Percentiles rank a stretch among this genome's conserved stretches.
These are phyloP conservation scores for Teinopalpus imperialis DNA, from an alignment of 2,888 invertebrate genomes.

Conservation along the genomic window DNA sequence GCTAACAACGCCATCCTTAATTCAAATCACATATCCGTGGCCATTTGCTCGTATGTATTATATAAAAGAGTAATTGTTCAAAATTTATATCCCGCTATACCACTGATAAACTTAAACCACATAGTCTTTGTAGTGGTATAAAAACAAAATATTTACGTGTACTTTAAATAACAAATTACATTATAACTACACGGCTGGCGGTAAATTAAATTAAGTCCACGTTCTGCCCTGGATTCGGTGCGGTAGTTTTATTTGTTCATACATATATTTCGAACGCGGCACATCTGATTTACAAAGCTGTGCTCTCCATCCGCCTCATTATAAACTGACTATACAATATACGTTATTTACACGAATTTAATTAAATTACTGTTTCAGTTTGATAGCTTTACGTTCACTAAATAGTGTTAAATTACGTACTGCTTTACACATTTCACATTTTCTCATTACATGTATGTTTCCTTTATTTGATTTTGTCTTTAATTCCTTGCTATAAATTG, in stretches of 20 bases:
- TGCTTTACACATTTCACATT: no score
- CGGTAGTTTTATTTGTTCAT: slow-evolving; percentile 58
- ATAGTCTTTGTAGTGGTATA: no score
- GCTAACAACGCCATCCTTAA: no score
- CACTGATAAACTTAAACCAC: no score
- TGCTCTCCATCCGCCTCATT: slow-evolving; percentile 58
- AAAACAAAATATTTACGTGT: slow-evolving; percentile 5
- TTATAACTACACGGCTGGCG: slow-evolving; percentile 46
- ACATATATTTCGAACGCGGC: slow-evolving; percentile 46
- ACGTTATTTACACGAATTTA: slow-evolving; percentile 6
- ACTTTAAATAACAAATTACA: slow-evolving; percentile 14
- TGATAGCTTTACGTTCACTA: neutral
- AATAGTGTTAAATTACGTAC: neutral
- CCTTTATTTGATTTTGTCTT: slow-evolving; percentile 63
- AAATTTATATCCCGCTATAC: no score
- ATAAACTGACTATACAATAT: slow-evolving; percentile 11
- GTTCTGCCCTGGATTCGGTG: slow-evolving; percentile 52
- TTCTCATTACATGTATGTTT: no score
- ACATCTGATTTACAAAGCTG: slow-evolving; percentile 71
- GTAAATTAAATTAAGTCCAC: slow-evolving; percentile 71
- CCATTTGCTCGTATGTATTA: no score
- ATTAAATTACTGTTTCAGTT: slow-evolving; percentile 5
- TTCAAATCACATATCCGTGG: no score
- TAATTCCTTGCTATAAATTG: slow-evolving; percentile 87
- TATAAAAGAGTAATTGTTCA: no score